Conservation (phyloP, 2,888 invertebrate species). For the Deroplatys truncata region DNA sequence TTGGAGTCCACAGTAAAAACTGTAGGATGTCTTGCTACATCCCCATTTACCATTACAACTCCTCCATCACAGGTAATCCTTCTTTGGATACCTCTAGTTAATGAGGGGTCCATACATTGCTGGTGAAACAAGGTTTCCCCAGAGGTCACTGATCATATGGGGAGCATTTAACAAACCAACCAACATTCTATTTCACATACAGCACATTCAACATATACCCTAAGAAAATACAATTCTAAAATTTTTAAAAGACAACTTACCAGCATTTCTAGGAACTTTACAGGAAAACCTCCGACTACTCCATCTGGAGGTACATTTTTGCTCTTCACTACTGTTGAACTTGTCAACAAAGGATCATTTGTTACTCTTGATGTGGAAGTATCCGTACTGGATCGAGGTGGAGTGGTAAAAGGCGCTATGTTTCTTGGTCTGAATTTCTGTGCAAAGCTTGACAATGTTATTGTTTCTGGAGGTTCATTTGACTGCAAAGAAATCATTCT, state of each 20-base stretch:
- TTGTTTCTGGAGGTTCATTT: constrained; percentile 86
- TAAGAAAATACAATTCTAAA: not conserved
- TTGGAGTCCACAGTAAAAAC: too few relatives aligned
- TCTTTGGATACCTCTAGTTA: too few relatives aligned
- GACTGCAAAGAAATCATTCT: constrained; percentile 48
- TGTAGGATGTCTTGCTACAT: too few relatives aligned
- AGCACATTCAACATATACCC: too few relatives aligned
- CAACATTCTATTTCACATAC: too few relatives aligned
- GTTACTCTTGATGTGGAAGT: constrained; percentile 46
- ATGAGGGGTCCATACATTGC: too few relatives aligned
- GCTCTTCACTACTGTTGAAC: constrained; percentile 44
- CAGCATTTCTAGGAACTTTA: constrained; percentile 78
- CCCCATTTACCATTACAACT: too few relatives aligned
- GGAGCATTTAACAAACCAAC: too few relatives aligned
- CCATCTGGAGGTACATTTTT: constrained; percentile 20
- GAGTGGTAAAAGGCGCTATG: constrained; percentile 46
- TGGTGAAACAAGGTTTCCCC: too few relatives aligned
- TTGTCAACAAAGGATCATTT: constrained; percentile 68
- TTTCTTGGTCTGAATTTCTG: constrained; percentile 73
- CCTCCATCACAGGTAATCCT: too few relatives aligned
- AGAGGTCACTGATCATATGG: too few relatives aligned
- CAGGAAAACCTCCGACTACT: constrained; percentile 75
- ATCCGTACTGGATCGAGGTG: constrained; percentile 42
- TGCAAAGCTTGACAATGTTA: constrained; percentile 77
- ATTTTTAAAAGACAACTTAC: constrained; percentile 41